A percentile compares a stretch with the other conserved stretches of the same genome.
Conservation (phyloP, 1,140 invertebrate species). For the Latrodectus geometricus region DNA sequence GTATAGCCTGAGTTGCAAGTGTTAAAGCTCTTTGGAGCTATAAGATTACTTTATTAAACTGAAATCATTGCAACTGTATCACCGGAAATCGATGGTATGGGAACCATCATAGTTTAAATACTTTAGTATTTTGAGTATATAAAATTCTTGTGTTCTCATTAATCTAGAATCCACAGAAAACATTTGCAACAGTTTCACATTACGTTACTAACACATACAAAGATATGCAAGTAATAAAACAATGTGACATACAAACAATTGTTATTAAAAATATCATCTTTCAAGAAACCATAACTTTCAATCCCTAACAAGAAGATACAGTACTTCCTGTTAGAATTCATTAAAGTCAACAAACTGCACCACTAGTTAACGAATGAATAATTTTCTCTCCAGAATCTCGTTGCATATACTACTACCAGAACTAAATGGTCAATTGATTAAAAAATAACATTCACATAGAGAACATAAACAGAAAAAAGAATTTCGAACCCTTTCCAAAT, state of each 20-base stretch:
- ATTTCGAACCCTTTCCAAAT: constrained; percentile 52
- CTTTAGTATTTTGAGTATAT: constrained; percentile 51
- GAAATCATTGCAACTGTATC: constrained; percentile 58
- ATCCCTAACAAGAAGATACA: constrained; percentile 40
- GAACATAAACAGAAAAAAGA: constrained; percentile 31
- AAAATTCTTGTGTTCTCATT: constrained; percentile 56
- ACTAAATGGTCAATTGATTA: constrained; percentile 50
- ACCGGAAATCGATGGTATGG: constrained; percentile 51
- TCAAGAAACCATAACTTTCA: constrained; percentile 57
- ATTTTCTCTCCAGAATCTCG: constrained; percentile 50
- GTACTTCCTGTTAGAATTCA: constrained; percentile 52
- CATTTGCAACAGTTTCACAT: constrained; percentile 58
- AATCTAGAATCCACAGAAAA: constrained; percentile 59
- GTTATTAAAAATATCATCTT: constrained; percentile 63
- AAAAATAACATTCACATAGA: constrained; percentile 50
- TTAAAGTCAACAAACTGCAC: constrained; percentile 56
- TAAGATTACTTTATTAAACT: constrained; percentile 46
- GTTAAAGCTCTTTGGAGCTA: constrained; percentile 50
- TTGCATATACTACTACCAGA: constrained; percentile 43
- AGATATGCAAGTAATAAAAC: constrained; percentile 63
- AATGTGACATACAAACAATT: constrained; percentile 62
- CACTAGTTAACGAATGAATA: constrained; percentile 56
- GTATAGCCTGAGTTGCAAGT: constrained; percentile 59
- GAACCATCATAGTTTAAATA: constrained; percentile 28
- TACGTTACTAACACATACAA: constrained; percentile 56